These are phyloP conservation scores for Microdon myrmicae DNA, from an alignment of 2,888 invertebrate genomes.

Conservation along the genomic window DNA sequence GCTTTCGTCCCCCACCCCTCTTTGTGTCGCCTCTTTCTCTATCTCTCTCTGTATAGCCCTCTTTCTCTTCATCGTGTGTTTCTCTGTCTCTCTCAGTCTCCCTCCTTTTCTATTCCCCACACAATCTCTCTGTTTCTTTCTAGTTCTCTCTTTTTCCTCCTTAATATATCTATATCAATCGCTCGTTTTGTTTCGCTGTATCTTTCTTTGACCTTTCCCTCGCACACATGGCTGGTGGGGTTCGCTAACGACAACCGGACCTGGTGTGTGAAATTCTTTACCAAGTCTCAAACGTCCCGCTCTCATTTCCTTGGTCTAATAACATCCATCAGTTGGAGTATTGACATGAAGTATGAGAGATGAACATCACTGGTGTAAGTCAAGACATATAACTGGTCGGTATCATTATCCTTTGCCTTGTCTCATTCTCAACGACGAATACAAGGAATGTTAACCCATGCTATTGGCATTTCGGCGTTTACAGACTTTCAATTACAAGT, in stretches of 20 bases:
- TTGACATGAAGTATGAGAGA: too few relatives aligned
- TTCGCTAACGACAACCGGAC: too few relatives aligned
- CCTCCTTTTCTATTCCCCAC: conserved; percentile 3
- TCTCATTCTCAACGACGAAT: conserved; percentile 20
- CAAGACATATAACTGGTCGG: conserved; percentile 48
- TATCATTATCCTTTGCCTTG: conserved; percentile 44
- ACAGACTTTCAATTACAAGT: conserved; percentile 46
- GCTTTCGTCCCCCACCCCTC: background rate
- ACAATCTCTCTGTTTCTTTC: background rate
- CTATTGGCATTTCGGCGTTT: conserved; percentile 23
- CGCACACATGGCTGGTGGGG: too few relatives aligned
- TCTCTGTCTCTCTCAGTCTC: background rate
- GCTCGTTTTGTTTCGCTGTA: background rate
- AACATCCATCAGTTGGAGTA: too few relatives aligned
- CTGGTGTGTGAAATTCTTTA: too few relatives aligned
- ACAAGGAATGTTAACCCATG: conserved; percentile 27
- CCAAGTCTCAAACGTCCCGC: too few relatives aligned
- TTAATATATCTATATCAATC: conserved; percentile 6
- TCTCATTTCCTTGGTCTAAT: too few relatives aligned
- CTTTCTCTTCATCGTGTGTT: background rate
- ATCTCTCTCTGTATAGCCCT: conserved; percentile 40
- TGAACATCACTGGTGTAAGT: conserved; percentile 49
- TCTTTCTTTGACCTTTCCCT: background rate
- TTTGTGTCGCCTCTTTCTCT: conserved; percentile 44
- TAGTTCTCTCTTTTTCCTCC: conserved; percentile 8